phyloP scores from a whole-genome alignment of 1,140 invertebrate genomes.

The Bombus haemorrhoidalis region DNA sequence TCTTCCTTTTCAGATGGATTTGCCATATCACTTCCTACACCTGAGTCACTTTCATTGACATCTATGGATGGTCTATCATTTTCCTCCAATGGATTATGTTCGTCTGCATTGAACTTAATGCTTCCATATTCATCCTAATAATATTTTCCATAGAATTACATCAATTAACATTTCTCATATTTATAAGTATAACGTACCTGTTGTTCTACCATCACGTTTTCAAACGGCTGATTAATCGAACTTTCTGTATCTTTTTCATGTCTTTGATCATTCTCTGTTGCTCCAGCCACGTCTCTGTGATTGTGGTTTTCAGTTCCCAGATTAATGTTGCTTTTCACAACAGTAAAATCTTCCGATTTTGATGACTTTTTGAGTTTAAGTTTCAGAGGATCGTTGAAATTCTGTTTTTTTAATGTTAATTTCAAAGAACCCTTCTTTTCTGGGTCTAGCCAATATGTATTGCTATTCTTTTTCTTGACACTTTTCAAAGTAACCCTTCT shows the following conservation, averaged over 20 bases:
- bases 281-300: conserved; percentile 75
- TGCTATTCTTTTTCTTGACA: conserved; percentile 67
- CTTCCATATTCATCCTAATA: conserved; percentile 74
- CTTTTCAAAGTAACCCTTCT: conserved; percentile 74
- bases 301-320: conserved; percentile 52
- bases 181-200: conserved; percentile 64
- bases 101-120: conserved; percentile 72
- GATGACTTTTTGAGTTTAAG: conserved; percentile 78
- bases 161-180: neutral
- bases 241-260: conserved; percentile 71
- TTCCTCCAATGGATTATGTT: conserved; percentile 75
- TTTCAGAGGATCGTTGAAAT: conserved; percentile 71
- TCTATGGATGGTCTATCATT: conserved; percentile 77
- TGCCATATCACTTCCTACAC: conserved; percentile 81
- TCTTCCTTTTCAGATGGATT: conserved; percentile 80
- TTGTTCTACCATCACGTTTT: conserved; percentile 79
- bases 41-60: conserved; percentile 79
- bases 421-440: conserved; percentile 76
- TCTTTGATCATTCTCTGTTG: conserved; percentile 74
- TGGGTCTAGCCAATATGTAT: conserved; percentile 74
- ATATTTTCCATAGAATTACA: neutral
- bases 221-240: conserved; percentile 71
- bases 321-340: conserved; percentile 76
- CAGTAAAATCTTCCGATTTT: conserved; percentile 76
- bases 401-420: conserved; percentile 78